These are phyloP conservation scores for Oreotragus oreotragus DNA, from an alignment of 2,113 vertebrate species.

Conservation along the genomic window DNA sequence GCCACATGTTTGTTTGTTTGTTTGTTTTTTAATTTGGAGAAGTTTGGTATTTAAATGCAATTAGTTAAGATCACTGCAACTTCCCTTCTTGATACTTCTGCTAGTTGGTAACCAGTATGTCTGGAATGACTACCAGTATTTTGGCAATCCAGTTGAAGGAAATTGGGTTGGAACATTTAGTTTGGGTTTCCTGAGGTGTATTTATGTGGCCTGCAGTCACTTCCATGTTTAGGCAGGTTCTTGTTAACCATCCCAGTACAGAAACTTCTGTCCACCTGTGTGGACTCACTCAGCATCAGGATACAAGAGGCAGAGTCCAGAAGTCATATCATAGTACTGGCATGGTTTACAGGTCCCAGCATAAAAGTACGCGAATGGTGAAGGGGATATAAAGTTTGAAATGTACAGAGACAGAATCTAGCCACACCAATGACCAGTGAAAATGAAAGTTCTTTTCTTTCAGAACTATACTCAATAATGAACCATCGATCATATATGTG, in stretches of 20 bases:
- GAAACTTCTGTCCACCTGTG: background rate
- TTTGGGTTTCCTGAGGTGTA: background rate
- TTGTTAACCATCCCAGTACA: background rate
- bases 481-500: background rate
- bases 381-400: background rate
- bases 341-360: background rate
- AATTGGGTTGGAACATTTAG: background rate
- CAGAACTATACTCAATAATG: background rate
- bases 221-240: background rate
- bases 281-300: background rate
- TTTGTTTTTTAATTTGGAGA: background rate
- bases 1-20: background rate
- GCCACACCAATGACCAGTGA: background rate
- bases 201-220: background rate
- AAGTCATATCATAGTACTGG: background rate
- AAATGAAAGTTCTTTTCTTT: background rate
- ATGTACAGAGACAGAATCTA: background rate
- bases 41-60: background rate
- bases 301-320: background rate
- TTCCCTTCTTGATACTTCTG: background rate
- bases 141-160: background rate
- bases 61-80: background rate
- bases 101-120: background rate
- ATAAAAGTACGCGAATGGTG: background rate
- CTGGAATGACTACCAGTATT: background rate